Base-by-base conservation (phyloP, 2,888 invertebrate species). In the Orchesellides sinensis region DNA sequence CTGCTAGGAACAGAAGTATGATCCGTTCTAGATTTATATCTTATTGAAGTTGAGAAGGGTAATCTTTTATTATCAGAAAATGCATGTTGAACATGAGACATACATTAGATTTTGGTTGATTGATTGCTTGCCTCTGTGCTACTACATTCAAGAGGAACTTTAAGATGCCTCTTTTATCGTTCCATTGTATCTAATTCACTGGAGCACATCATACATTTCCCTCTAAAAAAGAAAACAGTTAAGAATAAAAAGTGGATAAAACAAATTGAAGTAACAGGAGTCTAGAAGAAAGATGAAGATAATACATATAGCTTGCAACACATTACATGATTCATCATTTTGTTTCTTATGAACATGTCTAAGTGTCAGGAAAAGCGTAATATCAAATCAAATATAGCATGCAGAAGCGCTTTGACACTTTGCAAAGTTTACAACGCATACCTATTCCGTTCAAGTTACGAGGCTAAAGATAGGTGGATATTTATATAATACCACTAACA, bases 271-370 rank as follows among this genome's bases (percentile, higher is more conserved):
- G 14, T 4, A 27, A 61, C 17, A 21, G 14, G 27, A 59, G 40
- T 10, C 12, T 17, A 25, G 25, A 75, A 27, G 63, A 63, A 17
- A 8, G 35, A 75, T 63, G 40, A 52, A 35, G 65, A 32, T 54
- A 49, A 63, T 74, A 29, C 21, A n/a, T 45, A 40, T 70, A 4
- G 29, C 14, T 14, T 27, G 12, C 61, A 70, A 25, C 69, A 52
- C 59, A 25, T 52, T 19, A 25, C 32, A 61, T 59, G 77, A 77
- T 77, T 59, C 77, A 69, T 77, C 77, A 69, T 77, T 77, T 68
- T 56, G 25, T n/a, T 56, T 12, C 61, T 19, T 59, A 59, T 56
- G 66, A 75, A 35, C 54, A 35, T 45, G 75, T 45, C 40, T 65
- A 75, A 54, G 27, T 68, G 75, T 77, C 75, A 66, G 54, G 35